Base-by-base conservation (phyloP, 2,888 invertebrate genomes). In the Helobdella robusta region DNA sequence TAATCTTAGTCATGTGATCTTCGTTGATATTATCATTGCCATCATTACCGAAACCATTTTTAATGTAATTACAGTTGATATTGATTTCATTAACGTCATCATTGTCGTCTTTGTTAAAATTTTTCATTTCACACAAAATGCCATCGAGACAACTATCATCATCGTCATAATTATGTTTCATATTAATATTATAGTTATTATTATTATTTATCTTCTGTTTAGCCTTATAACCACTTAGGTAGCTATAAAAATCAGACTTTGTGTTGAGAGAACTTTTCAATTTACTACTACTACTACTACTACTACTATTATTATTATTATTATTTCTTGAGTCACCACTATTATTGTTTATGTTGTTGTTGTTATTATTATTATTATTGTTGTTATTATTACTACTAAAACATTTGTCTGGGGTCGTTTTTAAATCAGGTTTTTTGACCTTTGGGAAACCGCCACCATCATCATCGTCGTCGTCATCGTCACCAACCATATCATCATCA, bases 321-420 rank as follows among this genome's bases (percentile, higher is more conserved):
- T n/a, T n/a, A n/a, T n/a, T n/a, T n/a, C n/a, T n/a, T n/a, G n/a
- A n/a, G n/a, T n/a, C n/a, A n/a, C n/a, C n/a, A n/a, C n/a, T n/a
- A n/a, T n/a, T n/a, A n/a, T n/a, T n/a, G n/a, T n/a, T n/a, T n/a
- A n/a, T n/a, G n/a, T n/a, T n/a, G n/a, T n/a, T n/a, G n/a, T n/a
- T n/a, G n/a, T n/a, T n/a, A n/a, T n/a, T n/a, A n/a, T n/a, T 15
- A 11, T 40, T 40, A 40, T 40, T 40, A 40, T 11, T 40, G 44
- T 40, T 11, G n/a, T n/a, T 40, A 15, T 40, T n/a, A 40, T 15
- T 40, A 15, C n/a, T 40, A 40, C n/a, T 40, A 11, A 15, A 15
- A 40, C 2, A 30, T 18, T 56, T 56, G 28, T 56, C 56, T 4
- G 56, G 56, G 15, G 56, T 56, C 32, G 2, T 20, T 56, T 56